A percentile compares a stretch with the other conserved stretches of the same genome.
Evolutionary conservation across 2,113 vertebrate species (phyloP).

Genomic region (Campylomormyrus tamandua): DNA sequence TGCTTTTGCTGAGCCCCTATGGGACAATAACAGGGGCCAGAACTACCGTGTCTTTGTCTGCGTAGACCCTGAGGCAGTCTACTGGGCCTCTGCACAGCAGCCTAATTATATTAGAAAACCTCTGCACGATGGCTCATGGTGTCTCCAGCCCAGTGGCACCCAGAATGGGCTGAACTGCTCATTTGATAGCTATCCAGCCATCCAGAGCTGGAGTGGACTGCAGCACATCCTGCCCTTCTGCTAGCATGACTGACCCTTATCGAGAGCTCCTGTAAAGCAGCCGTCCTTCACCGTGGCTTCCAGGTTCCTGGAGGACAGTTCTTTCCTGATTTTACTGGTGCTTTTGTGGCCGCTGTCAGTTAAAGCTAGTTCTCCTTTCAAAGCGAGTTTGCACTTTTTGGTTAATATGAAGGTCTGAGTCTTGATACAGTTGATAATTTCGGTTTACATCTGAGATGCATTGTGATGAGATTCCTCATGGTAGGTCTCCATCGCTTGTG

Average conservation of each 20-base stretch:
- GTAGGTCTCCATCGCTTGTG: not conserved
- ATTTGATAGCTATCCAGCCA: not conserved
- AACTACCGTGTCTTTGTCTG: conserved; percentile 53
- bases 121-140: not conserved
- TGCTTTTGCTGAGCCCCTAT: conserved; percentile 43
- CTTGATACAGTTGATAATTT: not conserved
- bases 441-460: not conserved
- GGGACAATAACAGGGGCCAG: conserved; percentile 62
- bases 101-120: not conserved
- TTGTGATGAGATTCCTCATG: not conserved
- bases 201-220: not conserved
- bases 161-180: not conserved
- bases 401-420: not conserved
- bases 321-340: not conserved
- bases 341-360: not conserved
- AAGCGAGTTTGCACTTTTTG: not conserved
- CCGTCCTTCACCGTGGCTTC: not conserved
- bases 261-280: not conserved
- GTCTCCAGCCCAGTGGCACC: not conserved
- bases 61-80: not conserved
- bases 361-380: not conserved
- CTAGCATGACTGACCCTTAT: not conserved
- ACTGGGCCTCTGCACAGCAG: not conserved
- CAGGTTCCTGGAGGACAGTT: not conserved
- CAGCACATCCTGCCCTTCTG: not conserved